Conservation (phyloP, 2,113 vertebrate species). For the Dipodomys ordii region DNA sequence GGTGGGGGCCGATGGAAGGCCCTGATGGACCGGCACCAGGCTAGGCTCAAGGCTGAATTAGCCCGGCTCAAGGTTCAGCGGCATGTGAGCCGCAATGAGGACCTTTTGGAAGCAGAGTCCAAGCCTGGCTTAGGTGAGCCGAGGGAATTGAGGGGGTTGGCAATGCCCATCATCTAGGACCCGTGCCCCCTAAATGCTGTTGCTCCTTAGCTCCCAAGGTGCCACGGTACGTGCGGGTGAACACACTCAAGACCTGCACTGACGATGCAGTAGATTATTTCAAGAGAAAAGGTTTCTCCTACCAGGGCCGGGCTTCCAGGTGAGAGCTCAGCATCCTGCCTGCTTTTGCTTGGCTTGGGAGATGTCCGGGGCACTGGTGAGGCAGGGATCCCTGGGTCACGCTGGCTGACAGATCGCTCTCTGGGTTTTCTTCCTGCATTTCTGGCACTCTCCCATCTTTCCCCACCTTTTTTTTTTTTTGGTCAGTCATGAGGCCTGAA, state of each 20-base stretch:
- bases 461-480: neutral
- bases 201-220: conserved; percentile 82
- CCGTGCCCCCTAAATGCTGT: neutral
- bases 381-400: neutral
- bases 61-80: conserved; percentile 94
- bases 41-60: conserved; percentile 91
- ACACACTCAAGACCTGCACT: conserved; percentile 92
- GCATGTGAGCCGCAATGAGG: conserved; percentile 93
- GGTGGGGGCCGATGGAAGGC: conserved; percentile 94
- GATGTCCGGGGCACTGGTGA: neutral
- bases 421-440: neutral
- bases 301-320: conserved; percentile 90
- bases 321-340: conserved; percentile 59
- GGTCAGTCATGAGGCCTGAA: too few species aligned
- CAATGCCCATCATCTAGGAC: accelerated
- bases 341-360: neutral
- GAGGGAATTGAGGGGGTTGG: neutral
- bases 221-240: conserved; percentile 94
- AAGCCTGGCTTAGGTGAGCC: conserved; percentile 52
- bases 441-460: neutral
- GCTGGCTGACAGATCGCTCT: too few species aligned
- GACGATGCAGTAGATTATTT: conserved; percentile 93
- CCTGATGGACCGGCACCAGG: conserved; percentile 89
- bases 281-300: conserved; percentile 93
- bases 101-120: conserved; percentile 87